Percentiles rank a stretch among this genome's conserved stretches.
phyloP scores from a whole-genome alignment of 1,140 invertebrate genomes.

The Papilio polytes region DNA sequence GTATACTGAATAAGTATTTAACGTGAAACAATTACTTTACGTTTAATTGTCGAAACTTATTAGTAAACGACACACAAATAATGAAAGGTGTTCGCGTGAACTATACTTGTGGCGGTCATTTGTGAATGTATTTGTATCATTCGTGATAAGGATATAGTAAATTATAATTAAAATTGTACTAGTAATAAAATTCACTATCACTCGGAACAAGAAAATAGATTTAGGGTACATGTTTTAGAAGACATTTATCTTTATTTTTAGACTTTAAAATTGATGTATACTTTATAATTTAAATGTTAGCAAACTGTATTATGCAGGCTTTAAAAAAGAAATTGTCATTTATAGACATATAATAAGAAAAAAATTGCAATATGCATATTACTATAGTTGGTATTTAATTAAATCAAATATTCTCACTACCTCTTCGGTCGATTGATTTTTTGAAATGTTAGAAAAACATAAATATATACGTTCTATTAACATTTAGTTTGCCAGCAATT shows the following conservation, averaged over 20 bases:
- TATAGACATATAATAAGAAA: not conserved
- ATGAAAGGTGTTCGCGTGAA: slow-evolving; percentile 10
- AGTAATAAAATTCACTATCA: not conserved
- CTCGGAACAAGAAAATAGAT: not conserved
- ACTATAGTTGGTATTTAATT: not conserved
- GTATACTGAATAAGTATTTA: not conserved
- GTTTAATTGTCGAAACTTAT: slow-evolving; percentile 13
- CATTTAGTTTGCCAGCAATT: slow-evolving; percentile 32
- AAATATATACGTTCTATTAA: slow-evolving; percentile 34
- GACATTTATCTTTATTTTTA: too few relatives aligned
- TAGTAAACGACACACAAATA: slow-evolving; percentile 14
- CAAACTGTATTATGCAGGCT: not conserved
- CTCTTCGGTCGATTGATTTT: not conserved
- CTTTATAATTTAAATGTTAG: not conserved
- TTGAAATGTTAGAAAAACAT: slow-evolving; percentile 30
- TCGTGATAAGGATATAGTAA: slow-evolving; percentile 6
- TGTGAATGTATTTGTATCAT: slow-evolving; percentile 32
- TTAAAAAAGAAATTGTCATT: not conserved
- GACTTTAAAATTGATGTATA: too few relatives aligned
- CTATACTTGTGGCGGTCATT: slow-evolving; percentile 33
- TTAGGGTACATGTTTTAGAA: too few relatives aligned
- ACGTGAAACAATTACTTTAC: slow-evolving; percentile 1
- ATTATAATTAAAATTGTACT: not conserved
- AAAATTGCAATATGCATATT: not conserved
- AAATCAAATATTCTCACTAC: not conserved